A percentile compares a stretch with the other conserved stretches of the same genome.
phyloP scores from a whole-genome alignment of 2,113 vertebrate species.

The Upupa epops region DNA sequence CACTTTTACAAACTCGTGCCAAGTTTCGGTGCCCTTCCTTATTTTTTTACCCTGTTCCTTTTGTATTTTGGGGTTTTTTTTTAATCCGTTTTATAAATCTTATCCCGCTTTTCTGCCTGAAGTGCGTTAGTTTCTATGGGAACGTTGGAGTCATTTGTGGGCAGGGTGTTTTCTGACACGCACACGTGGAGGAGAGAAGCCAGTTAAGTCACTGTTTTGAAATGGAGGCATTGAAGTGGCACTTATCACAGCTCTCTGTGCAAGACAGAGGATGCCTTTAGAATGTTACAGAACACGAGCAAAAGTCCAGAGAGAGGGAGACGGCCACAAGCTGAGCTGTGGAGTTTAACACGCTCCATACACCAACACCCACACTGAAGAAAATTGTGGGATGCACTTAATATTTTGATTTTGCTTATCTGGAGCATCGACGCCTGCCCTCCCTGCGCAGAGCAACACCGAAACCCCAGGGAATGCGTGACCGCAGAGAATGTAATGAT shows the following conservation, averaged over 20 bases:
- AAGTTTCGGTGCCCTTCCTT: neutral
- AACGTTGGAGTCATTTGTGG: conserved; percentile 43
- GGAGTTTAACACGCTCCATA: neutral
- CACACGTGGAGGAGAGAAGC: conserved; percentile 22
- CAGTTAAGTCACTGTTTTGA: conserved; percentile 30
- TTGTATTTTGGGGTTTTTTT: neutral
- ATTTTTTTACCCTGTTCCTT: neutral
- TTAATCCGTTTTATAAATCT: conserved; percentile 19
- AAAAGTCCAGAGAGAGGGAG: neutral
- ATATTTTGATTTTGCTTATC: neutral
- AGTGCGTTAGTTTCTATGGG: conserved; percentile 60
- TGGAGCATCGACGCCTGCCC: neutral
- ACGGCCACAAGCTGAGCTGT: neutral
- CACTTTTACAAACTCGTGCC: neutral
- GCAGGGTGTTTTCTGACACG: conserved; percentile 33
- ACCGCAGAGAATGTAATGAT: conserved; percentile 11
- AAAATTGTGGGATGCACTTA: neutral
- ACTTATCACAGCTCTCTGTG: neutral
- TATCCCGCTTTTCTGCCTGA: conserved; percentile 25
- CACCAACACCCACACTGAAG: neutral
- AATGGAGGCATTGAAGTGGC: conserved; percentile 14
- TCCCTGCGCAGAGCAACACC: neutral
- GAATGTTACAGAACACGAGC: neutral
- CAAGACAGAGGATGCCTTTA: neutral
- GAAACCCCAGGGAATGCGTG: conserved; percentile 29